Evolutionary conservation across 2,113 vertebrate species (phyloP).

Genomic region (Psophia crepitans): DNA sequence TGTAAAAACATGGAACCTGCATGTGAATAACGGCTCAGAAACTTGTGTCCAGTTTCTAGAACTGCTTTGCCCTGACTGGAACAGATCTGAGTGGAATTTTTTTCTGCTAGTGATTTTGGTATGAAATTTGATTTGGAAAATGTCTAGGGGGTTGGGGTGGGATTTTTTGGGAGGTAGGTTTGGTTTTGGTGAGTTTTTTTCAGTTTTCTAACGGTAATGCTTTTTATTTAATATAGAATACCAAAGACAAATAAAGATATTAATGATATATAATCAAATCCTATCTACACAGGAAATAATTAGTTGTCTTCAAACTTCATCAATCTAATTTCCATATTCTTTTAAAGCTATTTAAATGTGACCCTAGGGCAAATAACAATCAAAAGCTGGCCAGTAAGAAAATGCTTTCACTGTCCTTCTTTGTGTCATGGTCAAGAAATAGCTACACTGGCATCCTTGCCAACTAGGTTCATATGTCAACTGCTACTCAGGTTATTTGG

Average conservation of each 20-base stretch:
- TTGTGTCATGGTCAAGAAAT: conserved; percentile 21
- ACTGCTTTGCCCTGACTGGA: neutral
- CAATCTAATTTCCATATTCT: conserved; percentile 25
- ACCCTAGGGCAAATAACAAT: conserved; percentile 40
- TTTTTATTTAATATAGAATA: neutral
- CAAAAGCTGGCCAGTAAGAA: conserved; percentile 13
- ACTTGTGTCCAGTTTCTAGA: neutral
- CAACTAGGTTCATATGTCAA: conserved; percentile 49
- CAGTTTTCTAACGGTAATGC: neutral
- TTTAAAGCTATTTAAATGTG: conserved; percentile 42
- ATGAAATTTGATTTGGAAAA: conserved; percentile 24
- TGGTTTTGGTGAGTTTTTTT: neutral
- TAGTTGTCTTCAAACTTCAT: neutral
- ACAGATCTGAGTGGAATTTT: conserved; percentile 17
- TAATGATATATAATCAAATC: neutral
- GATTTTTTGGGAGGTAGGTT: neutral
- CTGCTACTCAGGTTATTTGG: neutral
- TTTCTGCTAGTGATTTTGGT: neutral
- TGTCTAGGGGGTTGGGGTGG: neutral
- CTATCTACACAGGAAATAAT: neutral
- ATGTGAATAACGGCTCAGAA: neutral
- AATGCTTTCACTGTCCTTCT: conserved; percentile 16
- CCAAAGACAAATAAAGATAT: neutral
- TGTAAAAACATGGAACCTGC: neutral
- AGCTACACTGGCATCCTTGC: conserved; percentile 31